Evolutionary conservation across 2,113 vertebrate genomes (phyloP).

Genomic region (Asarcornis scutulata): DNA sequence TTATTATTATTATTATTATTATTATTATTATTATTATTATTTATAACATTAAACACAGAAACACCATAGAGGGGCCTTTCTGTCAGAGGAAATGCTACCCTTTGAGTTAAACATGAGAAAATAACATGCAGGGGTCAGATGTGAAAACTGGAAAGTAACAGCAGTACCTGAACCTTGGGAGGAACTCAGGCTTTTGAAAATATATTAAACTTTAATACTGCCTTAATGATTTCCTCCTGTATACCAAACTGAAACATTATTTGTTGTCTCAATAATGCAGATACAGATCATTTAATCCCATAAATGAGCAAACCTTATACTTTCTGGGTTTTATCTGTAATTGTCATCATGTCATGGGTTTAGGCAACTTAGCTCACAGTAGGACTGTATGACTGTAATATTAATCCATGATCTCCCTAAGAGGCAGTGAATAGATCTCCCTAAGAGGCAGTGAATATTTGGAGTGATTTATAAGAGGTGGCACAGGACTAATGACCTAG

Average conservation of each 20-base stretch:
- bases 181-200: background rate
- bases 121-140: background rate
- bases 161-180: background rate
- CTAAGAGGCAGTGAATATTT: background rate
- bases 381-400: background rate
- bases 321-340: background rate
- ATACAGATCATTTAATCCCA: background rate
- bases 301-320: background rate
- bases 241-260: background rate
- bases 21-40: no score
- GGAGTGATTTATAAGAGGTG: background rate
- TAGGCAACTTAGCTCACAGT: background rate
- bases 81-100: background rate
- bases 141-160: background rate
- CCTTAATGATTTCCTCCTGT: background rate
- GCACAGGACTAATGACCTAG: background rate
- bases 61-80: background rate
- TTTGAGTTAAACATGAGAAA: background rate
- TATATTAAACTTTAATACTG: background rate
- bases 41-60: slow-evolving; percentile 11
- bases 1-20: no score
- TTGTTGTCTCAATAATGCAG: background rate
- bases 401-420: background rate
- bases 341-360: background rate
- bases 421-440: background rate